Base-by-base conservation (phyloP, 2,113 vertebrate genomes). In the Chlamydotis undulata region DNA sequence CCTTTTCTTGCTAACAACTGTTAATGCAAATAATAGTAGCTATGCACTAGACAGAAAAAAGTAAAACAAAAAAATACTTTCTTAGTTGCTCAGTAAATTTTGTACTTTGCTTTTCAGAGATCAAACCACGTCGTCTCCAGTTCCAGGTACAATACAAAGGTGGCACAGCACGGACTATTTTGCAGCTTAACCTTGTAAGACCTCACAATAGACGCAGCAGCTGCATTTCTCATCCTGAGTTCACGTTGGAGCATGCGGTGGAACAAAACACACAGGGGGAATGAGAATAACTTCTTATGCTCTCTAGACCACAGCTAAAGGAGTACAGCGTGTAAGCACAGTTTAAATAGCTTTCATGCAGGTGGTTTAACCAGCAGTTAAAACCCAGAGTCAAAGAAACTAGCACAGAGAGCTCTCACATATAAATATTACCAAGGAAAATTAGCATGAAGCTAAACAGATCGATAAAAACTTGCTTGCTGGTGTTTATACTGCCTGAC, bases 51-150 rank as follows among this genome's bases (percentile, higher is more conserved):
- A 60, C 24, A 83, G 60, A 75, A 68, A 6, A 52, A 52, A 12
- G 21, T 49, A 49, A 49, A 96, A 81, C 17, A 87, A 82, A 91
- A 91, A 81, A 65, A 33, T 26, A 65, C 16, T 79, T 81, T 70
- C 37, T 68, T 57, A 45, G 35, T 41, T 5, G 4, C 14, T 49
- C 17, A 37, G 39, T 19, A 91, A 47, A 57, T 87, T 75, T 68
- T 75, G 12, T 41, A 37, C 6, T 50, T 81, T 29, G 41, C 14
- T 77, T 6, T 55, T 90, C 31, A 63, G 50, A 80, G 31, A 81
- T 52, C 64, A 90, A 63, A 71, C 24, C 28, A 35, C 0, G 0
- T 57, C 41, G 60, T 83, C 41, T 49, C 23, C 56, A 56, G 4
- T 52, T 86, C 25, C 52, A 47, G 18, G 23, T 13, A 26, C 21